Percentiles rank a stretch among this genome's conserved stretches.
These are phyloP conservation scores for Colletes collaris DNA, from an alignment of 2,888 invertebrate species.

Conservation along the genomic window DNA sequence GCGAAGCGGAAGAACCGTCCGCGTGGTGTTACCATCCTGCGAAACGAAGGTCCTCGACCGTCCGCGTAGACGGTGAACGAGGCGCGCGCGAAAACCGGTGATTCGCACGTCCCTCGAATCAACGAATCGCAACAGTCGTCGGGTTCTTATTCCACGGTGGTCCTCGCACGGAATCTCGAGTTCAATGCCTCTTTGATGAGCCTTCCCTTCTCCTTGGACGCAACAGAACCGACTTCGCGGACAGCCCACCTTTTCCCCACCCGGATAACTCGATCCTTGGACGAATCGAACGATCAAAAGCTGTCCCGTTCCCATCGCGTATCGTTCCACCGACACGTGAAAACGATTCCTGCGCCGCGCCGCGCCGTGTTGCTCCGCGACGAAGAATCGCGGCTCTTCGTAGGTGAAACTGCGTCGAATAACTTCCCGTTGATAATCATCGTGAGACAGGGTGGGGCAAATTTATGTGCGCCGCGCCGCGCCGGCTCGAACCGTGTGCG, in stretches of 20 bases:
- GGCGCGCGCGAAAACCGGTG: slow-evolving; percentile 60
- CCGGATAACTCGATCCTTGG: slow-evolving; percentile 17
- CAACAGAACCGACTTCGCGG: slow-evolving; percentile 41
- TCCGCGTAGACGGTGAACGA: slow-evolving; percentile 12
- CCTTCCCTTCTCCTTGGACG: slow-evolving; percentile 59
- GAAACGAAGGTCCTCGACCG: slow-evolving; percentile 42
- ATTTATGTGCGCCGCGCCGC: slow-evolving; percentile 47
- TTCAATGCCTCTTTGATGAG: slow-evolving; percentile 77
- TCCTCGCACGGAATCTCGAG: slow-evolving; percentile 73
- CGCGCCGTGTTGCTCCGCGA: not conserved
- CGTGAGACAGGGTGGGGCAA: slow-evolving; percentile 49
- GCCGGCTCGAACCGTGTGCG: slow-evolving; percentile 37
- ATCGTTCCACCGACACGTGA: not conserved
- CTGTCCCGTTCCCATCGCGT: not conserved
- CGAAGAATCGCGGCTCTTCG: slow-evolving; percentile 20
- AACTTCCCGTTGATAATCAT: slow-evolving; percentile 70
- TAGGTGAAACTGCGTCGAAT: slow-evolving; percentile 65
- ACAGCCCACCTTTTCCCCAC: slow-evolving; percentile 54
- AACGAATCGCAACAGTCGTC: slow-evolving; percentile 48
- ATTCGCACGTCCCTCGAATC: slow-evolving; percentile 52
- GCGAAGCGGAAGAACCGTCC: slow-evolving; percentile 25
- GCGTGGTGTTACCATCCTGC: slow-evolving; percentile 1
- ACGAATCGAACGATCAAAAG: slow-evolving; percentile 33
- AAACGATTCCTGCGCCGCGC: not conserved
- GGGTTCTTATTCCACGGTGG: slow-evolving; percentile 72